These are phyloP conservation scores for Eucriotettix oculatus DNA, from an alignment of 2,888 invertebrate species.

Conservation along the genomic window DNA sequence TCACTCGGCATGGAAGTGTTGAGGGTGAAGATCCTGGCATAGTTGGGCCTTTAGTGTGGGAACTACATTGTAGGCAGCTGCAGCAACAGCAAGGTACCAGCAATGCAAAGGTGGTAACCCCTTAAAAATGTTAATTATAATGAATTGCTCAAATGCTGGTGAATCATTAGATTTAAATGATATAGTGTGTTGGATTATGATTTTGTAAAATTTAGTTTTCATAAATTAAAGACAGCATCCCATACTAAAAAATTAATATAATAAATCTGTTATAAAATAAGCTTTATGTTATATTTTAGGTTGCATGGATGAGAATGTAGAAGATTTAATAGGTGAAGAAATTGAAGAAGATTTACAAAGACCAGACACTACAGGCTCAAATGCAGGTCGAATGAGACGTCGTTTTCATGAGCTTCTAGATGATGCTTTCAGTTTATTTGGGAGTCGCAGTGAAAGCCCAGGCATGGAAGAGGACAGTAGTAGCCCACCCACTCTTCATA, in stretches of 20 bases:
- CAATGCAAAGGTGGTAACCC: no score
- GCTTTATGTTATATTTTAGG: neutral
- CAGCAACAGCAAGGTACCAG: neutral
- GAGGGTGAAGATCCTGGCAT: constrained; percentile 60
- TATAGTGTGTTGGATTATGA: no score
- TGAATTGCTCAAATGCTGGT: no score
- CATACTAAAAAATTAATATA: no score
- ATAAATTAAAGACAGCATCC: no score
- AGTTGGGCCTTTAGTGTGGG: constrained; percentile 71
- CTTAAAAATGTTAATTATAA: no score
- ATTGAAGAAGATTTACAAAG: neutral
- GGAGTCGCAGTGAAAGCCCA: constrained; percentile 33
- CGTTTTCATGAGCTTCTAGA: constrained; percentile 62
- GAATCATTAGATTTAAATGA: no score
- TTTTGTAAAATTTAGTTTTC: no score
- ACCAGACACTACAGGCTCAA: constrained; percentile 1
- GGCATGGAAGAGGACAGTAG: constrained; percentile 7
- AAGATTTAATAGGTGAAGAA: neutral
- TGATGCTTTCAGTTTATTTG: constrained; percentile 62
- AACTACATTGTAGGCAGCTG: constrained; percentile 50
- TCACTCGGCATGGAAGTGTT: constrained; percentile 49
- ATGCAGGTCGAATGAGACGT: constrained; percentile 46
- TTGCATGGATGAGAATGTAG: neutral
- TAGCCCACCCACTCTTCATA: constrained; percentile 10
- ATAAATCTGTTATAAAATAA: no score